Evolutionary conservation across 2,113 vertebrate genomes (phyloP), one percentile per base, ranked within the genome.

Genomic region (Sapayoa aenigma): DNA sequence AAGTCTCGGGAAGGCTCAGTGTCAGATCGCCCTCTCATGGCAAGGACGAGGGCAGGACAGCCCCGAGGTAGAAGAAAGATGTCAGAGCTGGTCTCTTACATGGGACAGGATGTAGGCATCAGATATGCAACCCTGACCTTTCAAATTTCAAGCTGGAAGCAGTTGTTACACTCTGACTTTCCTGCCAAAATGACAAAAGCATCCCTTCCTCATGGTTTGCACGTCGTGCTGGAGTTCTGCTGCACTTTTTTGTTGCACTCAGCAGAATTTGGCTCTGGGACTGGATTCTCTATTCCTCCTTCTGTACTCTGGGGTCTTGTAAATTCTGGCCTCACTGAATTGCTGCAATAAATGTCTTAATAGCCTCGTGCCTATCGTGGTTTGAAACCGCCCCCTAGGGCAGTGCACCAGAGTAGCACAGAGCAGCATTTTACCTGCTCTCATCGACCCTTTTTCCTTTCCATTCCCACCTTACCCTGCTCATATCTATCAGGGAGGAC

Each of bases 11-110:
- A 24, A 91, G 86, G 76, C 65, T 91, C 90, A 20, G 90, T 59
- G 56, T 80, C 74, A 97, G 84, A 42, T 58, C 77, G 97, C 96
- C 95, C 96, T 94, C 96, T 96, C 59, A 97, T 18, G 95, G 96
- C 81, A 23, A 52, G 39, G 9, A 42, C 80, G 8, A 1, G 25
- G 0, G 5, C 59, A 18, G 33, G 22, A 21, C 20, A 31, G 30
- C 30, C 20, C 50, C n/a, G 0, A 16, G 39, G 24, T 0, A 5
- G n/a, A 2, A 16, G 17, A 5, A 17, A 4, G 15, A 2, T 8
- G 20, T 7, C 66, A 66, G 62, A 53, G 15, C 7, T 4, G 50
- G 3, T 30, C 41, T 39, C 42, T 47, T 2, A 5, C 0, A 25
- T 2, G 4, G 3, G 50, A 21, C 46, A 18, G 1, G 1, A 30